Evolutionary conservation across 2,113 vertebrate genomes (phyloP).

Genomic region (Phyllostomus discolor): DNA sequence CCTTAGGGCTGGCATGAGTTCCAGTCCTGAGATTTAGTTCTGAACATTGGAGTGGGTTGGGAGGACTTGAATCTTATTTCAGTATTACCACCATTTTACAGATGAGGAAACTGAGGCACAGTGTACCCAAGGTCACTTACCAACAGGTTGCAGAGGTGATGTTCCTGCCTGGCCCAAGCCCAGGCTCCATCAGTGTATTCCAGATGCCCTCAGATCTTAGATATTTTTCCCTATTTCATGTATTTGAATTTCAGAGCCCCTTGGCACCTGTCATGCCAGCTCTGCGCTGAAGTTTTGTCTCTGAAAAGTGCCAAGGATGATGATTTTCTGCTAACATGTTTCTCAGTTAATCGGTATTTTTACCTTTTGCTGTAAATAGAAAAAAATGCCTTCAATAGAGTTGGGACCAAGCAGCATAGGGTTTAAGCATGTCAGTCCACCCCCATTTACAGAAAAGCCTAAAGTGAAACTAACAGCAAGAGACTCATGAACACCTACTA

Average conservation of each 20-base stretch:
- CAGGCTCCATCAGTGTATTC: background rate
- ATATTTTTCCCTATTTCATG: background rate
- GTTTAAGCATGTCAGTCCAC: background rate
- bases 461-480: background rate
- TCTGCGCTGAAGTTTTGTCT: background rate
- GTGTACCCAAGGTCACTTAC: background rate
- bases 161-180: too few species aligned
- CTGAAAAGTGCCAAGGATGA: background rate
- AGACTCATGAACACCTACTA: background rate
- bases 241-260: background rate
- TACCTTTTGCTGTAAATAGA: background rate
- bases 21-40: background rate
- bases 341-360: background rate
- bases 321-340: background rate
- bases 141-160: background rate
- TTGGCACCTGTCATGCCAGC: background rate
- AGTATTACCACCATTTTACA: background rate
- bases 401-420: background rate
- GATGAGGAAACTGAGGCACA: background rate
- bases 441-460: background rate
- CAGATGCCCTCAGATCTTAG: background rate
- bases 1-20: background rate
- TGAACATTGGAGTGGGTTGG: background rate
- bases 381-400: background rate
- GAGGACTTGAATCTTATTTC: background rate